phyloP scores from a whole-genome alignment of 1,140 invertebrate genomes.

The Drosophila sturtevanti region DNA sequence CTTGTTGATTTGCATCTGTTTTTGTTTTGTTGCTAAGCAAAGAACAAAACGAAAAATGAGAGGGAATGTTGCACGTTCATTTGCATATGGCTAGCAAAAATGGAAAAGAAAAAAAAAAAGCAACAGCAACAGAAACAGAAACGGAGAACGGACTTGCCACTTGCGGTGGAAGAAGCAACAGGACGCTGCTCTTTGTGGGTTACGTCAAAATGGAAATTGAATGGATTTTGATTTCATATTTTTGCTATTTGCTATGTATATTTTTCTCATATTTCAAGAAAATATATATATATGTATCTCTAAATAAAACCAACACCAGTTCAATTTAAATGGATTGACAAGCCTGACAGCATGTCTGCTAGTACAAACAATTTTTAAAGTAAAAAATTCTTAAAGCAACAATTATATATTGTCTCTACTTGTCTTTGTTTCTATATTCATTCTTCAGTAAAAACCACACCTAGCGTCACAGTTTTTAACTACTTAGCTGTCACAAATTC shows the following conservation, averaged over 20 bases:
- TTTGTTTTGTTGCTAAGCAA: constrained; percentile 48
- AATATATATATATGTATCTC: too few species aligned
- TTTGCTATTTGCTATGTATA: constrained; percentile 30
- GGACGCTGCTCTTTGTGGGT: constrained; percentile 9
- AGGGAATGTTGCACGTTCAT: constrained; percentile 46
- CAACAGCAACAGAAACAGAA: not conserved
- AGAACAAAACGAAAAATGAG: constrained; percentile 32
- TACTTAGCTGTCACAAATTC: not conserved
- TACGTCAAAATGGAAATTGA: constrained; percentile 43
- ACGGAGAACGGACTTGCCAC: not conserved
- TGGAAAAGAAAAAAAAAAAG: too few species aligned
- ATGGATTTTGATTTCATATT: constrained; percentile 65
- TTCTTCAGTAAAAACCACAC: not conserved
- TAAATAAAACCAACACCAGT: not conserved
- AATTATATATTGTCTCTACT: not conserved
- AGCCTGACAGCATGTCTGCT: not conserved
- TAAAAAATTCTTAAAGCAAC: not conserved
- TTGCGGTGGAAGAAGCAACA: constrained; percentile 11
- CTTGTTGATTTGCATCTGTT: constrained; percentile 70
- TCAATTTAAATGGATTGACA: constrained; percentile 7
- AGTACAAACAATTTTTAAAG: not conserved
- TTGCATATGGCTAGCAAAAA: constrained; percentile 38
- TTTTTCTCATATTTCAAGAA: constrained; percentile 25
- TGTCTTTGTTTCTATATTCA: not conserved
- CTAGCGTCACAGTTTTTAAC: not conserved